Evolutionary conservation across 2,888 invertebrate species (phyloP).

Genomic region (Drosophila fulvimacula): DNA sequence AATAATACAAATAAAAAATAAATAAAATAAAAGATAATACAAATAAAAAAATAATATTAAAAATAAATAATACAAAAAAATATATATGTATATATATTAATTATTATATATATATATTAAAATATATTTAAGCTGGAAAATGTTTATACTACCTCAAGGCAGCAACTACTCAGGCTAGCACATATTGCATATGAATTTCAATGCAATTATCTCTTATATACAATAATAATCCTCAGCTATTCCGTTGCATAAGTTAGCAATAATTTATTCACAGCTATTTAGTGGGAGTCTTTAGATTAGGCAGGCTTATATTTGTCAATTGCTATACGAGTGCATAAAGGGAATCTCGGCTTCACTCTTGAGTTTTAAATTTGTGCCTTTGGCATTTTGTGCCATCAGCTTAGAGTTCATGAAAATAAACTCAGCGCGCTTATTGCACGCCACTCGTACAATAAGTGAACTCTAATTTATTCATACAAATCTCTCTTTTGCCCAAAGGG

Average conservation of each 20-base stretch:
- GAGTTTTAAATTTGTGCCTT: neutral
- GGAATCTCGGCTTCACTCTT: neutral
- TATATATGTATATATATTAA: too few relatives aligned
- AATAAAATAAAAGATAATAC: too few relatives aligned
- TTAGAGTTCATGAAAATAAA: slow-evolving; percentile 31
- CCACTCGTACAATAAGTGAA: slow-evolving; percentile 38
- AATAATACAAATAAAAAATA: too few relatives aligned
- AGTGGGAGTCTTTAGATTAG: neutral
- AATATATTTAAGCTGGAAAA: neutral
- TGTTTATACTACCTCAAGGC: neutral
- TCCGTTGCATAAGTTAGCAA: neutral
- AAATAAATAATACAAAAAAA: too few relatives aligned
- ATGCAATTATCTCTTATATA: neutral
- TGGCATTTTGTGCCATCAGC: slow-evolving; percentile 8
- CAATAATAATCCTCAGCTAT: neutral
- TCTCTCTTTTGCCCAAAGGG: slow-evolving; percentile 31
- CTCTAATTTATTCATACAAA: slow-evolving; percentile 72
- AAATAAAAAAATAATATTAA: too few relatives aligned
- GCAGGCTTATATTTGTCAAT: neutral
- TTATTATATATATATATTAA: too few relatives aligned
- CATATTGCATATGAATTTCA: neutral
- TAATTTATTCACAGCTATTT: neutral
- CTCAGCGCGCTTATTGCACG: slow-evolving; percentile 40
- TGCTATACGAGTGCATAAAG: slow-evolving; percentile 1
- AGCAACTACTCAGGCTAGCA: neutral